A percentile compares a stretch with the other conserved stretches of the same genome.
Evolutionary conservation across 2,113 vertebrate species (phyloP).

Genomic region (Okapia johnstoni): DNA sequence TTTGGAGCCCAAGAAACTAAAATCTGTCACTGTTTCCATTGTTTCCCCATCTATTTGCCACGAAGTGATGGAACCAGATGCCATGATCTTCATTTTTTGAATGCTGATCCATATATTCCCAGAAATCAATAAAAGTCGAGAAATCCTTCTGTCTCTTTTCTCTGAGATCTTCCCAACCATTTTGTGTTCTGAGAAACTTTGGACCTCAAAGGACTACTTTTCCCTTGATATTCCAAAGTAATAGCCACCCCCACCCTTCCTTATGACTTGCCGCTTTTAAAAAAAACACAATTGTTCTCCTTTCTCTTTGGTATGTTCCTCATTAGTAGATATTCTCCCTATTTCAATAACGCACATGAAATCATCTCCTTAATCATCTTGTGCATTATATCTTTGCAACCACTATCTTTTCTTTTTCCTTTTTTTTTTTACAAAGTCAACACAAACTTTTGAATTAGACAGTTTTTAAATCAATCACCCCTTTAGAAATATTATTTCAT

Average conservation of each 20-base stretch:
- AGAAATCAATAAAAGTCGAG: background rate
- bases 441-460: background rate
- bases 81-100: background rate
- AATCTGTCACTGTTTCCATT: background rate
- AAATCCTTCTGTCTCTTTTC: background rate
- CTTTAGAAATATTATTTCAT: background rate
- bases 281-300: background rate
- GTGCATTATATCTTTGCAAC: background rate
- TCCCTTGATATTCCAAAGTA: background rate
- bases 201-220: background rate
- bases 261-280: background rate
- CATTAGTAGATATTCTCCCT: background rate
- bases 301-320: background rate
- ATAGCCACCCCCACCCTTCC: background rate
- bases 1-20: background rate
- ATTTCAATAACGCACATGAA: background rate
- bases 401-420: background rate
- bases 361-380: background rate
- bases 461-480: background rate
- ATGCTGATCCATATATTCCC: background rate
- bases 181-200: background rate
- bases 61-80: background rate
- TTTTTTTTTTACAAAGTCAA: background rate
- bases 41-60: background rate
- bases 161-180: background rate